phyloP scores from a whole-genome alignment of 1,140 invertebrate species.

The Drosophila fuyamai region DNA sequence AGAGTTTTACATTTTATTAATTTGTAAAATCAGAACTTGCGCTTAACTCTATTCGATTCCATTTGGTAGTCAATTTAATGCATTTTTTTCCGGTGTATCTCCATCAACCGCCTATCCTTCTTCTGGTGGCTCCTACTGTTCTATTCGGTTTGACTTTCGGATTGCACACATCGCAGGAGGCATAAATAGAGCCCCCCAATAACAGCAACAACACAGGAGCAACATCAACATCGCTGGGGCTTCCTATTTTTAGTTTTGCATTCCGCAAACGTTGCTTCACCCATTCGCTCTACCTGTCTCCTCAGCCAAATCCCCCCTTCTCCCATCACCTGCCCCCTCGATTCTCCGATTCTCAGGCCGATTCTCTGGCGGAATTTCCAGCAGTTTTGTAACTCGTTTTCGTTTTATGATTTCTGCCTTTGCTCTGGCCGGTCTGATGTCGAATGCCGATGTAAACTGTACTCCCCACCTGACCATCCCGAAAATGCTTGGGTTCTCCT shows the following conservation, averaged over 20 bases:
- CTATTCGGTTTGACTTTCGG: slow-evolving; percentile 45
- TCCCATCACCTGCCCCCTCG: background rate
- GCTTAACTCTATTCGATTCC: no score
- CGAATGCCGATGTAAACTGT: slow-evolving; percentile 51
- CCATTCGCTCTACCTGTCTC: slow-evolving; percentile 38
- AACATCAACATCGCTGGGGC: slow-evolving; percentile 32
- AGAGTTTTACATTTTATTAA: no score
- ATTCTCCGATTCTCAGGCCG: slow-evolving; percentile 24
- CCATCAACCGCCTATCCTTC: slow-evolving; percentile 23
- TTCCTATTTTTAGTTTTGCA: slow-evolving; percentile 64
- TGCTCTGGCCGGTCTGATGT: slow-evolving; percentile 39
- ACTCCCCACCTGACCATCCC: slow-evolving; percentile 44
- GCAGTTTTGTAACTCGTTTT: slow-evolving; percentile 81
- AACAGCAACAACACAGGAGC: slow-evolving; percentile 37
- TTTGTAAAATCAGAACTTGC: no score
- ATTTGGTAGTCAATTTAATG: no score
- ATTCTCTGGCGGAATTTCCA: slow-evolving; percentile 62
- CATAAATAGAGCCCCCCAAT: slow-evolving; percentile 68
- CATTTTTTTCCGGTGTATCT: background rate
- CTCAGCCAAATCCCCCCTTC: background rate
- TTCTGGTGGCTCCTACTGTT: slow-evolving; percentile 24
- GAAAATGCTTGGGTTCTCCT: slow-evolving; percentile 13
- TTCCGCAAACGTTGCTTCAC: slow-evolving; percentile 57
- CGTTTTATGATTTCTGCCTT: slow-evolving; percentile 76
- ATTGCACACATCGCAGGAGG: slow-evolving; percentile 53